Base-by-base conservation (phyloP, 2,888 invertebrate genomes). In the Trachelus iudaicus region DNA sequence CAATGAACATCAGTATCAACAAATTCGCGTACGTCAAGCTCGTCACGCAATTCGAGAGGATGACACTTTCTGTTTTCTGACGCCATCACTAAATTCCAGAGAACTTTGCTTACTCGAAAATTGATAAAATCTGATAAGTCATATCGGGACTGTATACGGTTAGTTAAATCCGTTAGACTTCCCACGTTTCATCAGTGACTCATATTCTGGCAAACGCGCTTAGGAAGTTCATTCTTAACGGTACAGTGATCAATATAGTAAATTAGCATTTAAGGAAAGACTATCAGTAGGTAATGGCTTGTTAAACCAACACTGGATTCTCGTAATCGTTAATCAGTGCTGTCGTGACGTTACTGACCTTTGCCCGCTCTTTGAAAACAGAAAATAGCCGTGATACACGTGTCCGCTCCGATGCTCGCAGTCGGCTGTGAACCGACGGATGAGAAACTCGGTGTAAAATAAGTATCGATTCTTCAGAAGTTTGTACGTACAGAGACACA, bases 351-450 rank as follows among this genome's bases (percentile, higher is more conserved):
- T 74, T 74, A 30, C 74, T 23, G 74, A 74, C 35, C 74, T 74
- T 74, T 35, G 74, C 9, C 15, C 74, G 11, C 23, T 23, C 23
- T 15, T 56, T 23, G 74, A 74, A 74, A 74, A 74, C 23, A 74
- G 35, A 74, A 23, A 34, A 12, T 30, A 74, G 74, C 35, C 23
- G 71, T 34, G 71, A 56, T 23, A 56, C 56, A 56, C 56, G 56
- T 56, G 56, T 56, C 56, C 56, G 56, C 9, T 56, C 23, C 23
- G 23, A 71, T 71, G 31, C 30, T 37, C 34, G 11, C 74, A 74
- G 34, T 74, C 74, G 74, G 34, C 34, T 34, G 34, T 37, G 35
- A 74, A 74, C 74, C 74, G 74, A 34, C 74, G 13, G 74, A 74
- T 74, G 74, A 34, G 74, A 74, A 34, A 15, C 71, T 71, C 11